Percentiles rank a stretch among this genome's conserved stretches.
phyloP scores from a whole-genome alignment of 2,888 invertebrate species.

The Lutraria lutraria region DNA sequence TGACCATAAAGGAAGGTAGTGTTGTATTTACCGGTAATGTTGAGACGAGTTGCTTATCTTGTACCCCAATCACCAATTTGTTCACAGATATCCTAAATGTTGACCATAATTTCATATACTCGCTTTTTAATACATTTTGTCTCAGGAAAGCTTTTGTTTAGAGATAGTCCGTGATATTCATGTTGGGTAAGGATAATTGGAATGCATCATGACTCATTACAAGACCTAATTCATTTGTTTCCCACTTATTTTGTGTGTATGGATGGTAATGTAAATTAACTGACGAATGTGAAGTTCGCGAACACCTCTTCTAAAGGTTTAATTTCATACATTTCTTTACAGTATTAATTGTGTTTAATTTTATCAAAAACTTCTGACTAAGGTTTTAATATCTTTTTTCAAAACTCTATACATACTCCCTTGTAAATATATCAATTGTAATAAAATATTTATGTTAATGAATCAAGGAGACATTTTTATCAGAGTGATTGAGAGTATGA shows the following conservation, averaged over 20 bases:
- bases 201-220: background rate
- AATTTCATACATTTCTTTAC: background rate
- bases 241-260: too few species aligned
- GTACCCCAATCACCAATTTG: too few species aligned
- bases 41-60: too few species aligned
- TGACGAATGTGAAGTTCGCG: background rate
- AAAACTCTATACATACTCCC: background rate
- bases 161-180: background rate
- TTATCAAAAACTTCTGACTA: background rate
- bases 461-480: background rate
- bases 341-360: background rate
- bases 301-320: background rate
- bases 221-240: too few species aligned
- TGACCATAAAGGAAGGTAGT: too few species aligned
- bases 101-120: background rate
- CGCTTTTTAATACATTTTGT: slow-evolving; percentile 1
- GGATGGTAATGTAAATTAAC: too few species aligned
- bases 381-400: background rate
- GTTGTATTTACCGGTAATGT: too few species aligned
- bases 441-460: background rate
- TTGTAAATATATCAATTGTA: background rate
- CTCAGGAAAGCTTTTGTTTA: slow-evolving; percentile 8
- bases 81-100: background rate
- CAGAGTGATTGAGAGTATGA: background rate
- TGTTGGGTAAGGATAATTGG: background rate